Evolutionary conservation across 2,888 invertebrate species (phyloP).

Genomic region (Yponomeuta sedellus): DNA sequence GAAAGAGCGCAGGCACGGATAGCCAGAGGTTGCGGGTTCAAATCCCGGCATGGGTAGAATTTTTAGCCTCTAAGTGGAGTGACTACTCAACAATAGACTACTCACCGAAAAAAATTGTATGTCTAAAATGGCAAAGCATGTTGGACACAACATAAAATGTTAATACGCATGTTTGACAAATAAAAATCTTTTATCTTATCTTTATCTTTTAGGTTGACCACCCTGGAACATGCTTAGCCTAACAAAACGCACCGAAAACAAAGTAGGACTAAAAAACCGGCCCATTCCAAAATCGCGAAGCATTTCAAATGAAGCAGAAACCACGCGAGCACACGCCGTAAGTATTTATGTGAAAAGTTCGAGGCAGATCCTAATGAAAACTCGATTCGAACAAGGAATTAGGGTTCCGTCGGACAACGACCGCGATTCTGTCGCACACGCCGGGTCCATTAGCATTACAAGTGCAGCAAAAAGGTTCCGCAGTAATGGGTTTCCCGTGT

Average conservation of each 20-base stretch:
- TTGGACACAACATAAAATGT: too few species aligned
- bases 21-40: too few species aligned
- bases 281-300: background rate
- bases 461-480: conserved; percentile 40
- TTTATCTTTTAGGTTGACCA: too few species aligned
- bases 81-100: too few species aligned
- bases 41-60: too few species aligned
- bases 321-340: background rate
- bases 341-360: conserved; percentile 9
- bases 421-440: conserved; percentile 25
- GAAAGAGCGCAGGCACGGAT: too few species aligned
- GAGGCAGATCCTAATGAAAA: conserved; percentile 2
- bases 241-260: background rate
- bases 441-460: conserved; percentile 37
- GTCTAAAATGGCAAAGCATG: too few species aligned
- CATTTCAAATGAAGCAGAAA: conserved; percentile 6
- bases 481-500: conserved; percentile 52
- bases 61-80: too few species aligned
- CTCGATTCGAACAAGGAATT: conserved; percentile 8
- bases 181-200: too few species aligned
- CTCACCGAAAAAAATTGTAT: too few species aligned
- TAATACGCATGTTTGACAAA: too few species aligned
- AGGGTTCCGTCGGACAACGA: conserved; percentile 4
- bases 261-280: background rate
- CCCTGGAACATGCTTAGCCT: too few species aligned